Conservation (phyloP, 1,140 invertebrate species). For the Drosophila pallidifrons region DNA sequence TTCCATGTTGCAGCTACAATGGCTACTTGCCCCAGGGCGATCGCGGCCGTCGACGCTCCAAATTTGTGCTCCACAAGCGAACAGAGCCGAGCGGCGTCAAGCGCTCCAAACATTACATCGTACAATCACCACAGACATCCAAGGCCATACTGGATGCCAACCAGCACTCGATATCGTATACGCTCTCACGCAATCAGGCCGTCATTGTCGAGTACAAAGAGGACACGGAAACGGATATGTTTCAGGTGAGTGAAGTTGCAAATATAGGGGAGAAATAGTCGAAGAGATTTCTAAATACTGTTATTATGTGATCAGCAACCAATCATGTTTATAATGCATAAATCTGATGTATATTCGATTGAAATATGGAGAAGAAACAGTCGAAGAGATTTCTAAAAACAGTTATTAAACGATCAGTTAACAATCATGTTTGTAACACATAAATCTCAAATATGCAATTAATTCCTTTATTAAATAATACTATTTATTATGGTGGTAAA, state of each 20-base stretch:
- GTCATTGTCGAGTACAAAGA: slow-evolving; percentile 98
- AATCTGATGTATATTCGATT: too few species aligned
- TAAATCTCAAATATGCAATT: too few species aligned
- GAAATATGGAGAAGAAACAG: too few species aligned
- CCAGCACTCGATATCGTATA: slow-evolving; percentile 98
- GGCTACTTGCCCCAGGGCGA: slow-evolving; percentile 96
- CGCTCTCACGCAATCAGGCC: slow-evolving; percentile 97
- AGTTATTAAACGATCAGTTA: too few species aligned
- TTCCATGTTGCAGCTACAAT: slow-evolving; percentile 92
- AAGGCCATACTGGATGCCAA: slow-evolving; percentile 96
- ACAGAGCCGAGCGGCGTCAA: slow-evolving; percentile 96
- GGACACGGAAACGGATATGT: slow-evolving; percentile 98
- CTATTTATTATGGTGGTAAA: too few species aligned
- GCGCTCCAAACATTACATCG: slow-evolving; percentile 97
- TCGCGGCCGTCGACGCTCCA: slow-evolving; percentile 95
- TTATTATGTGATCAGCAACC: too few species aligned
- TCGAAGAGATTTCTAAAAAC: too few species aligned
- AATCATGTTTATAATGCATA: too few species aligned
- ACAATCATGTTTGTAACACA: too few species aligned
- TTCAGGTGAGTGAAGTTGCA: slow-evolving; percentile 90
- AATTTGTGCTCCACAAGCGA: slow-evolving; percentile 96
- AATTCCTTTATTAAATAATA: too few species aligned
- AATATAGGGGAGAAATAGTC: background rate
- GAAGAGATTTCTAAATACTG: too few species aligned
- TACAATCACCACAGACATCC: slow-evolving; percentile 94